Evolutionary conservation across 2,888 invertebrate species (phyloP), one percentile per base, ranked within the genome.

Genomic region (Saturnia japonica): DNA sequence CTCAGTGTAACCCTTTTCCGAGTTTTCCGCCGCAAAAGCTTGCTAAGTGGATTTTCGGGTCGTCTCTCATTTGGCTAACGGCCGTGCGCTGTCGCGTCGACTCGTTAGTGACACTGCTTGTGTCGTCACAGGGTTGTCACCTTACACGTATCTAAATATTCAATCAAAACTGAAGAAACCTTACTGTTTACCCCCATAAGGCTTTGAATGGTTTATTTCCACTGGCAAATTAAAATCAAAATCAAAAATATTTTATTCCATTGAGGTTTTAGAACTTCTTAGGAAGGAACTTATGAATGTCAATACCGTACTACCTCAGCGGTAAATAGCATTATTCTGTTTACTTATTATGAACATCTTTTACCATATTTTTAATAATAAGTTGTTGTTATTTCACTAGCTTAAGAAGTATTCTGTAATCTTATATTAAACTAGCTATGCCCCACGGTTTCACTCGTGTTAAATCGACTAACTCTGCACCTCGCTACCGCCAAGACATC

Each of bases 11-110:
- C 83, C 86, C 84, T 84, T 85, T 80, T 75, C 74, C 76, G 77
- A 77, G 78, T 83, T 81, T 83, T 80, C 80, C 75, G 78, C 80
- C 77, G 74, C 80, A 80, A 79, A 79, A 79, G 78, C 76, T 78
- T 77, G 85, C 88, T 93, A 91, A 93, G 93, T 93, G 91, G 91
- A 89, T 93, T 91, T 91, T 89, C 90, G 90, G 91, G 91, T 91
- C 82, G 81, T 77, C 81, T 83, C 88, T 83, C 87, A 88, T 91
- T 91, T 87, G 86, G 87, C 86, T 91, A 91, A 92, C 89, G 86
- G 88, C 86, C 85, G 84, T 85, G 86, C 85, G 82, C 84, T 87
- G 89, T 83, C 85, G 82, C 87, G 89, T 83, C 85, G 82, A 85
- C 87, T 88, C 88, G 88, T 90, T 90, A 87, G 84, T 82, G 82